phyloP scores from a whole-genome alignment of 1,140 invertebrate species.

The Anoplophora glabripennis region DNA sequence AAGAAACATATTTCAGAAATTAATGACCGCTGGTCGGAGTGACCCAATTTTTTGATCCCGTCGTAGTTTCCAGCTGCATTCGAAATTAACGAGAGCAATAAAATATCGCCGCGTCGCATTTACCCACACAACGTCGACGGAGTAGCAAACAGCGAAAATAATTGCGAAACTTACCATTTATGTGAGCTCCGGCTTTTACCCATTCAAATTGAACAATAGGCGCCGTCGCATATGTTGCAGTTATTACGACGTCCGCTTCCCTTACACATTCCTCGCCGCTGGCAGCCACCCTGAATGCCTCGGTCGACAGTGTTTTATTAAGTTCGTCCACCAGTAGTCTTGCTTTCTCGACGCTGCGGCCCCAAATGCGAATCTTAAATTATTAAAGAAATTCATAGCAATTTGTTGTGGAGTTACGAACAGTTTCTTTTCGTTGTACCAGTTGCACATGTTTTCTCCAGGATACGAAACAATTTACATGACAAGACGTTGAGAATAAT shows the following conservation, averaged over 20 bases:
- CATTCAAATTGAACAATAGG: slow-evolving; percentile 53
- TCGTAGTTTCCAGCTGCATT: neutral
- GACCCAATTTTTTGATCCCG: neutral
- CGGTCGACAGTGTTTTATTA: slow-evolving; percentile 19
- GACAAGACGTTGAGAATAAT: too few relatives aligned
- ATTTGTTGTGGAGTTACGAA: too few relatives aligned
- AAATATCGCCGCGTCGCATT: too few relatives aligned
- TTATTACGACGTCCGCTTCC: slow-evolving; percentile 58
- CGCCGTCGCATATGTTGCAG: slow-evolving; percentile 49
- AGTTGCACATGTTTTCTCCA: too few relatives aligned
- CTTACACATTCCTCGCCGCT: slow-evolving; percentile 50
- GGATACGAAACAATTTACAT: too few relatives aligned
- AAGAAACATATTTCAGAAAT: too few relatives aligned
- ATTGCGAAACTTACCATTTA: slow-evolving; percentile 34
- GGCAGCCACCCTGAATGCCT: slow-evolving; percentile 38
- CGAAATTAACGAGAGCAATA: neutral
- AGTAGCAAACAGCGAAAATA: neutral
- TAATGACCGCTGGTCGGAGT: neutral
- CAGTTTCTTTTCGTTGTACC: too few relatives aligned
- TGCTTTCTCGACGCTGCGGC: slow-evolving; percentile 52
- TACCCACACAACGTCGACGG: neutral
- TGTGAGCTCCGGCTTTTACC: slow-evolving; percentile 54
- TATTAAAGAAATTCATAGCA: neutral
- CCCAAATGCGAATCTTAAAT: slow-evolving; percentile 55
- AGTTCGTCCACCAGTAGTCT: slow-evolving; percentile 47